These are phyloP conservation scores for Sphaerophoria rueppellii DNA, from an alignment of 2,888 invertebrate species.

Conservation along the genomic window DNA sequence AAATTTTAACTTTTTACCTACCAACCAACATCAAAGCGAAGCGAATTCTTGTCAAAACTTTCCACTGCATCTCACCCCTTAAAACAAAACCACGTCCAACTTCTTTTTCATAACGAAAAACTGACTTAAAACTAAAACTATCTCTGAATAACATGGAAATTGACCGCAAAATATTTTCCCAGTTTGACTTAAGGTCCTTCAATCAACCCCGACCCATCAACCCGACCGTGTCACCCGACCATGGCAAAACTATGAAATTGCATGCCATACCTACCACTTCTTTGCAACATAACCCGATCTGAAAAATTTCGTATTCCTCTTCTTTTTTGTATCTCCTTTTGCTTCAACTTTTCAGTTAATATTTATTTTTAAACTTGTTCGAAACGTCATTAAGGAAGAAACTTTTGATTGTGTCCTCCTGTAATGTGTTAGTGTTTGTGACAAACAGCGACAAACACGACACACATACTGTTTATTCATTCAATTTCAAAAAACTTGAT, in stretches of 20 bases:
- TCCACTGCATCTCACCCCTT: background rate
- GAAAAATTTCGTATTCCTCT: slow-evolving; percentile 21
- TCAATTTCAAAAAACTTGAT: too few relatives aligned
- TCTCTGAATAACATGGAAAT: slow-evolving; percentile 53
- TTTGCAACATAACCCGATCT: slow-evolving; percentile 20
- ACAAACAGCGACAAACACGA: slow-evolving; percentile 50
- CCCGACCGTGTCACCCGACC: background rate
- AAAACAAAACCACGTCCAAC: background rate
- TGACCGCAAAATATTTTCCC: slow-evolving; percentile 69
- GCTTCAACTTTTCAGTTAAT: slow-evolving; percentile 1
- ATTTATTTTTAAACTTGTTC: slow-evolving; percentile 34
- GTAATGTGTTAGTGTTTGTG: background rate
- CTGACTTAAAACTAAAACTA: slow-evolving; percentile 28
- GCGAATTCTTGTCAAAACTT: background rate
- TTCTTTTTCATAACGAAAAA: background rate
- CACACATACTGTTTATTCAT: slow-evolving; percentile 24
- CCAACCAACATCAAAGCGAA: background rate
- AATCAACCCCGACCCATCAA: slow-evolving; percentile 41
- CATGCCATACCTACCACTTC: slow-evolving; percentile 32
- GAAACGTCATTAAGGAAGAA: slow-evolving; percentile 51
- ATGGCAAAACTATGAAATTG: slow-evolving; percentile 39
- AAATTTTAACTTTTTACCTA: slow-evolving; percentile 7
- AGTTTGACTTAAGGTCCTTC: slow-evolving; percentile 62
- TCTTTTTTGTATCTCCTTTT: slow-evolving; percentile 1
- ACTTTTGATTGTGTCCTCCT: background rate